These are phyloP conservation scores for Ommatoiulus sabulosus DNA, from an alignment of 2,888 invertebrate species.

Conservation along the genomic window DNA sequence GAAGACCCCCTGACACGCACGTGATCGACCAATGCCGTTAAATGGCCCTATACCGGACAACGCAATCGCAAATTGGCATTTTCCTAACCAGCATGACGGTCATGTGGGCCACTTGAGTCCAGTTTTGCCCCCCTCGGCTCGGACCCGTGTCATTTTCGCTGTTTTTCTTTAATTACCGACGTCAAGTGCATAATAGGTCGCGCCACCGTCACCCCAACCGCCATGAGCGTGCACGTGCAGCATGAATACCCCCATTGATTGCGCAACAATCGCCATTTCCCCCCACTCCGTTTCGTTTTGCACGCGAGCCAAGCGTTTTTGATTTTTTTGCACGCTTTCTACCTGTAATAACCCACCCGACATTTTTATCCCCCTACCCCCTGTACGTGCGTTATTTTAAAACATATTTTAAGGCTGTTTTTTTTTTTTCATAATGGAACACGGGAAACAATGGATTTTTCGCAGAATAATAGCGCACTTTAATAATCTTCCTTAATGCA, in stretches of 20 bases:
- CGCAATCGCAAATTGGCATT: neutral
- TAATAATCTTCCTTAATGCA: neutral
- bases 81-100: neutral
- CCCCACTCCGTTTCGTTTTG: neutral
- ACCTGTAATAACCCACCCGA: neutral
- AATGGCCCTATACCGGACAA: neutral
- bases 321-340: neutral
- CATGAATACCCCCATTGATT: slow-evolving; percentile 19
- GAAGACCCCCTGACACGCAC: neutral
- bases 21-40: neutral
- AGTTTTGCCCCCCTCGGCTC: neutral
- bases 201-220: neutral
- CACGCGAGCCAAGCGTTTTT: neutral
- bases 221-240: neutral
- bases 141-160: slow-evolving; percentile 7
- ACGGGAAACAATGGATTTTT: slow-evolving; percentile 9
- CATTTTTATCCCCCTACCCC: neutral
- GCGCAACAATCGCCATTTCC: neutral
- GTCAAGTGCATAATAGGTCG: slow-evolving; percentile 26
- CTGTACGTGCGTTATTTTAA: neutral
- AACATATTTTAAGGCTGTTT: neutral
- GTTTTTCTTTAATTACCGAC: slow-evolving; percentile 12
- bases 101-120: neutral
- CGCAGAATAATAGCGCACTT: neutral
- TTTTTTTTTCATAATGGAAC: neutral